phyloP scores from a whole-genome alignment of 2,797 vertebrate species.

The Dromococcyx pavoninus region DNA sequence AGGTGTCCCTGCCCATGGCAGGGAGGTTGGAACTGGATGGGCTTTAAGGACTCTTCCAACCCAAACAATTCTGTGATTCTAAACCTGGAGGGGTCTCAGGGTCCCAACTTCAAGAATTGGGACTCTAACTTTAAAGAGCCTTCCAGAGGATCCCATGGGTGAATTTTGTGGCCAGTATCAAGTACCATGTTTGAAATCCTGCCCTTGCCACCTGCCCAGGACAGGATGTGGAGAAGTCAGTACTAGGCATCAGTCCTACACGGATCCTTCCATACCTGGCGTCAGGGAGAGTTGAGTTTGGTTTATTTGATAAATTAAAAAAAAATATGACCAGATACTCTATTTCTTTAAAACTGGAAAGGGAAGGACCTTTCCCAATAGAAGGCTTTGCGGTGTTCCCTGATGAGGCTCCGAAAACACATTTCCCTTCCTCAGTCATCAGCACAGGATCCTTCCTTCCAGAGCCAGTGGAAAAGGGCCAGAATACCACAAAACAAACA shows the following conservation, averaged over 20 bases:
- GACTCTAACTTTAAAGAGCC: neutral
- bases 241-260: neutral
- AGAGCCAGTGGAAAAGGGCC: neutral
- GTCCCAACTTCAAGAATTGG: accelerated
- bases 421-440: neutral
- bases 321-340: neutral
- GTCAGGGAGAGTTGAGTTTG: neutral
- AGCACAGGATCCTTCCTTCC: neutral
- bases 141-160: neutral
- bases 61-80: too few species aligned
- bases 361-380: neutral
- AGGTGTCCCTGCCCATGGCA: too few species aligned
- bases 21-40: too few species aligned
- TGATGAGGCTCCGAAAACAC: neutral
- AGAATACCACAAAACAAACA: neutral
- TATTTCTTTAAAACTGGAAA: neutral
- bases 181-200: neutral
- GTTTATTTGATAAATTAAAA: neutral
- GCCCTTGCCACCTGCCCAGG: neutral
- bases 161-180: neutral
- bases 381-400: neutral
- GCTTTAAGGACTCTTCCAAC: too few species aligned
- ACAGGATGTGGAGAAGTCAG: accelerated
- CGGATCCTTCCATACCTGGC: accelerated
- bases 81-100: too few species aligned